phyloP scores from a whole-genome alignment of 37 sponge, comb jelly and placozoan species.

The Ephydatia muelleri region DNA sequence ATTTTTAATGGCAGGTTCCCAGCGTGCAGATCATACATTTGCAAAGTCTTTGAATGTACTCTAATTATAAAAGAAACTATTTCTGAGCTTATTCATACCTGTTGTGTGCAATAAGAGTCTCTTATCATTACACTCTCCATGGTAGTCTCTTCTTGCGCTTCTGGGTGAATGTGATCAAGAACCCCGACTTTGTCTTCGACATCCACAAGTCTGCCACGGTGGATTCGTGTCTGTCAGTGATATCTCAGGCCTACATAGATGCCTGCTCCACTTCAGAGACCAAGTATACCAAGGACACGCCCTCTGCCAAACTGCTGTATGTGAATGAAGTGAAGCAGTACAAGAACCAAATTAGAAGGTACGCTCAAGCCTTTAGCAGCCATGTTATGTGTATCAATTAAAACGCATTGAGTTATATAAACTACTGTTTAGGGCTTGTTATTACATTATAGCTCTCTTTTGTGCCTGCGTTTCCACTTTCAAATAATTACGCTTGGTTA shows the following conservation, averaged over 20 bases:
- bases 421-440: too few relatives aligned
- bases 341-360: conserved; percentile 58
- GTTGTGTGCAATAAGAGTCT: too few relatives aligned
- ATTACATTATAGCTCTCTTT: too few relatives aligned
- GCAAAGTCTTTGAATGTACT: too few relatives aligned
- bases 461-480: too few relatives aligned
- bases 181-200: conserved; percentile 97
- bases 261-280: conserved; percentile 77
- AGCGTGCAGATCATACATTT: too few relatives aligned
- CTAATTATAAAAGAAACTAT: too few relatives aligned
- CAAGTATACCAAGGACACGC: conserved; percentile 86
- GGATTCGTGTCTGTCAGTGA: conserved; percentile 87
- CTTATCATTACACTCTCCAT: background rate
- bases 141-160: conserved; percentile 58
- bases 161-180: conserved; percentile 98
- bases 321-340: conserved; percentile 93
- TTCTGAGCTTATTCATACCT: background rate
- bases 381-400: too few relatives aligned
- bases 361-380: background rate
- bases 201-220: conserved; percentile 90
- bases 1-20: too few relatives aligned
- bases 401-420: background rate
- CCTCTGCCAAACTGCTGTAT: conserved; percentile 91
- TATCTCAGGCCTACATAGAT: conserved; percentile 89
- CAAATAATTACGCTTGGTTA: too few relatives aligned